A percentile compares a stretch with the other conserved stretches of the same genome.
These are phyloP conservation scores for Drosophila buzzatii DNA, from an alignment of 2,888 invertebrate species.

Conservation along the genomic window DNA sequence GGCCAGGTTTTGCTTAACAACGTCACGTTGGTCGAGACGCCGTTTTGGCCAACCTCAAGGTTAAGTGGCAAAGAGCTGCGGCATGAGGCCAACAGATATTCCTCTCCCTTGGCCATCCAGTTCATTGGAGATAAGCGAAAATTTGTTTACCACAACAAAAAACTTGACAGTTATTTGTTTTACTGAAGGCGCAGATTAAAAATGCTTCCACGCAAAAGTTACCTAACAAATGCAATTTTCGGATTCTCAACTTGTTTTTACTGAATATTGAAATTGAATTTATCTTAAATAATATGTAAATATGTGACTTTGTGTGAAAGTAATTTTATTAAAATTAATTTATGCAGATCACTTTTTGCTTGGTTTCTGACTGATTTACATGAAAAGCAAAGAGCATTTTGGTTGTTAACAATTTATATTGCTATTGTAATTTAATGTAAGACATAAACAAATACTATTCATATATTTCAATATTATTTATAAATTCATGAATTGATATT, in stretches of 20 bases:
- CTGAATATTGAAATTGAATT: background rate
- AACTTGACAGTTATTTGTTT: slow-evolving; percentile 45
- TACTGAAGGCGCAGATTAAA: slow-evolving; percentile 42
- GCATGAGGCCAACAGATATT: background rate
- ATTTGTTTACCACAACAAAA: slow-evolving; percentile 41
- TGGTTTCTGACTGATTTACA: background rate
- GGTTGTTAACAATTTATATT: background rate
- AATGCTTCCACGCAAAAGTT: slow-evolving; percentile 5
- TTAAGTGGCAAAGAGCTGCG: slow-evolving; percentile 53
- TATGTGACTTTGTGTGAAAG: background rate
- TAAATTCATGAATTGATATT: too few relatives aligned
- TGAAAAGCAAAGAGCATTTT: background rate
- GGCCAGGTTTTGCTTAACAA: slow-evolving; percentile 55
- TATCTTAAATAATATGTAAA: background rate
- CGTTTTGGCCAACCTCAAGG: slow-evolving; percentile 61
- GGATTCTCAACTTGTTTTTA: background rate
- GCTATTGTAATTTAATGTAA: too few relatives aligned
- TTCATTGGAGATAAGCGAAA: slow-evolving; percentile 54
- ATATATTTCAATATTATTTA: too few relatives aligned
- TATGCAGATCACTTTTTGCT: background rate
- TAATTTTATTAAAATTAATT: background rate
- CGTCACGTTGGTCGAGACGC: slow-evolving; percentile 61
- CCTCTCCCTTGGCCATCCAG: background rate
- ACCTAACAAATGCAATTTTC: background rate
- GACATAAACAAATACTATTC: too few relatives aligned